A percentile compares a stretch with the other conserved stretches of the same genome.
phyloP scores from a whole-genome alignment of 30 jellyfish, hydroid and myxozoan genomes.

The Cassiopea xamachana region DNA sequence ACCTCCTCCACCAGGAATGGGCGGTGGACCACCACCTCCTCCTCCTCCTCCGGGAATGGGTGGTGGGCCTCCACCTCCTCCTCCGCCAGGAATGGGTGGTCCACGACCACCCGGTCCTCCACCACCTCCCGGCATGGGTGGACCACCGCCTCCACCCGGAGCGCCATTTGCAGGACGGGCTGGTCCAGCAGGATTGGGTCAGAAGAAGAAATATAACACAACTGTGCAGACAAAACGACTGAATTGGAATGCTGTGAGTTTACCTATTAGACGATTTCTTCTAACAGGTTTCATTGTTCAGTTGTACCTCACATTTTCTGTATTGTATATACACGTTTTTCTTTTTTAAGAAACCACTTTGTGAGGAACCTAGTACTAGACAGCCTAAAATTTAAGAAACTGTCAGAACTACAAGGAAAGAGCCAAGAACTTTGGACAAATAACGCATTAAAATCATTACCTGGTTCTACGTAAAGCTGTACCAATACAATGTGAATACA shows the following conservation, averaged over 20 bases:
- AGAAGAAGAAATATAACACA: constrained; percentile 86
- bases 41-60: constrained; percentile 87
- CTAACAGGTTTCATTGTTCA: too few species aligned
- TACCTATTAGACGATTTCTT: neutral
- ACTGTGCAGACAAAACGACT: constrained; percentile 88
- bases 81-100: constrained; percentile 79
- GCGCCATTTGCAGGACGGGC: constrained; percentile 74
- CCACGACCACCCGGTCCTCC: constrained; percentile 84
- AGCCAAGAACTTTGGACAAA: too few species aligned
- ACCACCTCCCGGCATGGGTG: constrained; percentile 92
- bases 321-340: too few species aligned
- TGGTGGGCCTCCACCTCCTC: constrained; percentile 92
- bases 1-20: constrained; percentile 94
- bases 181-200: constrained; percentile 87
- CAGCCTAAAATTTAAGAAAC: too few species aligned
- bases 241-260: constrained; percentile 91
- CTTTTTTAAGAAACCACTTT: too few species aligned
- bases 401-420: too few species aligned
- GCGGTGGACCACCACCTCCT: constrained; percentile 95
- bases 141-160: constrained; percentile 96
- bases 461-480: too few species aligned
- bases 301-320: too few species aligned
- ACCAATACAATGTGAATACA: too few species aligned
- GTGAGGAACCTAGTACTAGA: too few species aligned
- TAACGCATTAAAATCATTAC: too few species aligned